A percentile compares a stretch with the other conserved stretches of the same genome.
These are phyloP conservation scores for Tarsius wallacei DNA, from an alignment of 2,797 vertebrate genomes.

Conservation along the genomic window DNA sequence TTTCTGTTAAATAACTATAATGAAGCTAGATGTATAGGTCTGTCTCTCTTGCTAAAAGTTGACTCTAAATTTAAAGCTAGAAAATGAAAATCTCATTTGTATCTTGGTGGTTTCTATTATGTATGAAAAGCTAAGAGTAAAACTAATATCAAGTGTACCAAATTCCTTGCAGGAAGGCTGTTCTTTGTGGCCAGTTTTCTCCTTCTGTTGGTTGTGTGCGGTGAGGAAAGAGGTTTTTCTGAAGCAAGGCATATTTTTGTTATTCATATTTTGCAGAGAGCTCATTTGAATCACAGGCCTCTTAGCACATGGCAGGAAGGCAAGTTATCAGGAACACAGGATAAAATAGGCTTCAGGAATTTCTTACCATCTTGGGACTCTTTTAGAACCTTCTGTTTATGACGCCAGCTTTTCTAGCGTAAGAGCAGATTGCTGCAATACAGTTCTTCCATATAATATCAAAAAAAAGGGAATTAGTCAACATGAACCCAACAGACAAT, in stretches of 20 bases:
- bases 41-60: not conserved
- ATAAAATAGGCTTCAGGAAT: constrained; percentile 76
- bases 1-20: constrained; percentile 39
- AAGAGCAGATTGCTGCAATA: constrained; percentile 49
- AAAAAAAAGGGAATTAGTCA: not conserved
- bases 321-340: constrained; percentile 68
- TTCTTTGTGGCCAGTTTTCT: not conserved
- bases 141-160: not conserved
- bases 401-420: constrained; percentile 63
- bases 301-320: constrained; percentile 71
- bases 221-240: constrained; percentile 1
- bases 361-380: constrained; percentile 70
- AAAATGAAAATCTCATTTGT: constrained; percentile 8
- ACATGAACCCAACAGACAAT: not conserved
- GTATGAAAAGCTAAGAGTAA: constrained; percentile 24
- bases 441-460: constrained; percentile 11
- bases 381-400: constrained; percentile 79
- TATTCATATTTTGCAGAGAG: constrained; percentile 64
- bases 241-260: constrained; percentile 65
- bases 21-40: not conserved
- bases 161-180: not conserved
- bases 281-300: constrained; percentile 74
- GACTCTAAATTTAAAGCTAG: constrained; percentile 7
- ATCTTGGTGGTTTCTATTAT: constrained; percentile 3
- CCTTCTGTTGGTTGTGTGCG: not conserved